Evolutionary conservation across 2,888 invertebrate genomes (phyloP).

Genomic region (Apomyelois bistriatella): DNA sequence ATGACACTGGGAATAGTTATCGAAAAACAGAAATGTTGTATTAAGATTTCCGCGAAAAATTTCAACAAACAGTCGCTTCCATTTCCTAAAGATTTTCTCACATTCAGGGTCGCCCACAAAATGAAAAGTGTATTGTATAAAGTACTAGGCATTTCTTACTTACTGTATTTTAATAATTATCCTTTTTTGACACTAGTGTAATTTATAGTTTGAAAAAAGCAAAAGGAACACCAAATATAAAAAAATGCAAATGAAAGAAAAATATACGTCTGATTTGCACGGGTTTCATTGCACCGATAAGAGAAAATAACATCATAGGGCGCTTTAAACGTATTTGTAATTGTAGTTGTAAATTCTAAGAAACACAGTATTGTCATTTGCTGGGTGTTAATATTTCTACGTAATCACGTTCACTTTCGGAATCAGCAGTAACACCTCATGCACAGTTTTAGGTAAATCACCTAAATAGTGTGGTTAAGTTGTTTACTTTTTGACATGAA

Average conservation of each 20-base stretch:
- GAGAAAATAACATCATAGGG: background rate
- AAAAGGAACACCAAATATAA: background rate
- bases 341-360: constrained; percentile 8
- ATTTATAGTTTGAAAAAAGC: too few relatives aligned
- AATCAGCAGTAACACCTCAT: too few relatives aligned
- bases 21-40: constrained; percentile 55
- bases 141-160: too few relatives aligned
- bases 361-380: constrained; percentile 1
- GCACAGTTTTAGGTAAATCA: too few relatives aligned
- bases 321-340: background rate
- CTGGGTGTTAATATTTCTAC: background rate
- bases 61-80: constrained; percentile 42
- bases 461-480: too few relatives aligned
- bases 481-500: too few relatives aligned
- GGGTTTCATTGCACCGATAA: background rate
- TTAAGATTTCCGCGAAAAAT: constrained; percentile 35
- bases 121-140: too few relatives aligned
- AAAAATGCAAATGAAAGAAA: background rate
- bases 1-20: constrained; percentile 36
- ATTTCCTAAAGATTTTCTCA: background rate
- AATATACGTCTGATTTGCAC: background rate
- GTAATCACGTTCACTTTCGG: background rate
- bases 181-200: background rate
- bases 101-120: background rate
- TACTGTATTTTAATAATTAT: too few relatives aligned